These are phyloP conservation scores for Chromoteleia sp. DNA, from an alignment of 2,888 invertebrate species.

Conservation along the genomic window DNA sequence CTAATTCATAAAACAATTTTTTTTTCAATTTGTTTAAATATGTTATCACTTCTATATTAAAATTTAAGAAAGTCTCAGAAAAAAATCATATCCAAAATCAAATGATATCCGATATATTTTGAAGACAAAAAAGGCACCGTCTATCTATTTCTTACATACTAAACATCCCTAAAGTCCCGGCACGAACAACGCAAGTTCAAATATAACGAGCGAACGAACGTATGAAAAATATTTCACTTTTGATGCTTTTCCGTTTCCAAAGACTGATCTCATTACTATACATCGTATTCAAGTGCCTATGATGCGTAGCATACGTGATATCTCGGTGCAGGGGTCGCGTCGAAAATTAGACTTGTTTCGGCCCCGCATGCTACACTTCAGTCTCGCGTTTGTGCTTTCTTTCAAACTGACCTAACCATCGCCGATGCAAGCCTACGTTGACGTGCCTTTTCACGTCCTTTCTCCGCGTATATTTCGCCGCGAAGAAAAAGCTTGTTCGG, in stretches of 20 bases:
- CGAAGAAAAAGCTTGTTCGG: conserved; percentile 62
- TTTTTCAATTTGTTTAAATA: no score
- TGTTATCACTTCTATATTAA: no score
- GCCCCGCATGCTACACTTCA: conserved; percentile 75
- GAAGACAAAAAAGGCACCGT: no score
- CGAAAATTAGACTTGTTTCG: conserved; percentile 81
- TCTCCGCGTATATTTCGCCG: conserved; percentile 57
- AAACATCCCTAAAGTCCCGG: conserved; percentile 37
- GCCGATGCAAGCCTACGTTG: conserved; percentile 68
- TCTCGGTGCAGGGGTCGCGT: conserved; percentile 76
- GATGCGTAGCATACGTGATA: conserved; percentile 82
- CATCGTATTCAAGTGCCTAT: conserved; percentile 68
- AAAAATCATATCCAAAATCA: no score
- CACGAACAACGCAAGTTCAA: conserved; percentile 6
- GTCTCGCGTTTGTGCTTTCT: conserved; percentile 71
- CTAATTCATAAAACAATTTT: no score
- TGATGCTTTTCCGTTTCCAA: conserved; percentile 58
- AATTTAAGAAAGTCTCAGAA: no score
- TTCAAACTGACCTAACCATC: conserved; percentile 79
- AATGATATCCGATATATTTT: no score
- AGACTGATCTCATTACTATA: conserved; percentile 64
- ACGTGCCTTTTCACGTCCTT: conserved; percentile 74
- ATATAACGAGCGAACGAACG: conserved; percentile 48
- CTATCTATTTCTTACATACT: conserved; percentile 3
- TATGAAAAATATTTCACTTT: conserved; percentile 65